Conservation (phyloP, 2,888 invertebrate species). For the Cheilosia urbana region DNA sequence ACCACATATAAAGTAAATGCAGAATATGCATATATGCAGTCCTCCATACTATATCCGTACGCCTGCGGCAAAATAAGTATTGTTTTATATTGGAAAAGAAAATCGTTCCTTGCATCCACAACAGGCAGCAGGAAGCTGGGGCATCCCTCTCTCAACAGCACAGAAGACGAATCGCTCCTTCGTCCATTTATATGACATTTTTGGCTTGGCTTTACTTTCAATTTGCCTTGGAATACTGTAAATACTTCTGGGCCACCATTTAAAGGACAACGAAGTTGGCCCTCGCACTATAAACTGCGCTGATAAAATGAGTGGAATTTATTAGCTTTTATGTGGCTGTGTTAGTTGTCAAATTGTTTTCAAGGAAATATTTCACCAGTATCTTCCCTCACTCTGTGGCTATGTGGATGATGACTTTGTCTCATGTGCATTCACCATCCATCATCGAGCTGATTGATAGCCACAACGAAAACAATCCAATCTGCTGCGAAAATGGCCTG, state of each 20-base stretch:
- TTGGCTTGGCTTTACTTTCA: too few relatives aligned
- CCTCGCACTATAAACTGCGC: too few relatives aligned
- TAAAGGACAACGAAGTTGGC: too few relatives aligned
- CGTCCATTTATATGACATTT: too few relatives aligned
- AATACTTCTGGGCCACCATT: too few relatives aligned
- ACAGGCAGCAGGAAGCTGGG: not conserved
- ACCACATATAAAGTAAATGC: not conserved
- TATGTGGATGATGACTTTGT: conserved; percentile 5
- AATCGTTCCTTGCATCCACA: not conserved
- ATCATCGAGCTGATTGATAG: conserved; percentile 53
- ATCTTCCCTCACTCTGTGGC: not conserved
- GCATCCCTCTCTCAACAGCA: not conserved
- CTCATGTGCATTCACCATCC: conserved; percentile 50
- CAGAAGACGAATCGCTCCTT: not conserved
- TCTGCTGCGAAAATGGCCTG: not conserved
- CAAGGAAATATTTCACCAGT: not conserved
- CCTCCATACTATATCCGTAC: not conserved
- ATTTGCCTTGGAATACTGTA: too few relatives aligned
- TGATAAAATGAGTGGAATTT: too few relatives aligned
- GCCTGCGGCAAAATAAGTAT: conserved; percentile 4
- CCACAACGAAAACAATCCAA: conserved; percentile 5
- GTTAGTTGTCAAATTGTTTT: not conserved
- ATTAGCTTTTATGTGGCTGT: too few relatives aligned
- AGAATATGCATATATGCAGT: not conserved
- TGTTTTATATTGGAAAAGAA: conserved; percentile 3